A percentile compares a stretch with the other conserved stretches of the same genome.
phyloP scores from a whole-genome alignment of 2,888 invertebrate species.

The Tinea pellionella region DNA sequence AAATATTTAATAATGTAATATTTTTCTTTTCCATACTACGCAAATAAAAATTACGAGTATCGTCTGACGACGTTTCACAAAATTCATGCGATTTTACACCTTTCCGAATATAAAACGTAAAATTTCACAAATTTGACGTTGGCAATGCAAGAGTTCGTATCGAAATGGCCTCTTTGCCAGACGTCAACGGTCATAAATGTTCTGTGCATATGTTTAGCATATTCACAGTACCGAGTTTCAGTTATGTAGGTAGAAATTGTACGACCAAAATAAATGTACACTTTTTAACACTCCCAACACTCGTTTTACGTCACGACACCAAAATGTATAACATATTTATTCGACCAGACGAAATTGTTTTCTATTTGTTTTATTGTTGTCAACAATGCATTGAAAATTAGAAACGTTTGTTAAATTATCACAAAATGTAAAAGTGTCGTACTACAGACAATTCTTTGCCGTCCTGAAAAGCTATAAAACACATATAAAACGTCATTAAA shows the following conservation, averaged over 20 bases:
- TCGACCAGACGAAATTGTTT: no score
- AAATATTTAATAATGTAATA: neutral
- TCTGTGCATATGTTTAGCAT: neutral
- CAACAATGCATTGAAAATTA: no score
- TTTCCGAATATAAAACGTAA: neutral
- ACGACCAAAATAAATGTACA: no score
- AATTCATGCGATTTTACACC: neutral
- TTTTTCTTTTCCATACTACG: neutral
- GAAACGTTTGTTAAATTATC: no score
- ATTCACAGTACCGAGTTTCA: neutral
- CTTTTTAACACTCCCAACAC: no score
- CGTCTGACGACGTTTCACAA: neutral
- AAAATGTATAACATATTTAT: no score
- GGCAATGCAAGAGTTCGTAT: neutral
- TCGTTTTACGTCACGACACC: no score
- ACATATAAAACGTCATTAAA: constrained; percentile 12
- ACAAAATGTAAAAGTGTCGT: neutral
- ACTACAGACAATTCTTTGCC: neutral
- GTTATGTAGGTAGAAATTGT: no score
- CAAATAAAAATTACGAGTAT: neutral
- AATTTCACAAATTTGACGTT: neutral
- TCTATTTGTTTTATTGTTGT: no score
- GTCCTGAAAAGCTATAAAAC: constrained; percentile 8
- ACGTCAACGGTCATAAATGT: neutral
- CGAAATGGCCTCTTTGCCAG: neutral